Evolutionary conservation across 2,888 invertebrate species (phyloP), one percentile per base, ranked within the genome.

Genomic region (Polyommatus iphigenia): DNA sequence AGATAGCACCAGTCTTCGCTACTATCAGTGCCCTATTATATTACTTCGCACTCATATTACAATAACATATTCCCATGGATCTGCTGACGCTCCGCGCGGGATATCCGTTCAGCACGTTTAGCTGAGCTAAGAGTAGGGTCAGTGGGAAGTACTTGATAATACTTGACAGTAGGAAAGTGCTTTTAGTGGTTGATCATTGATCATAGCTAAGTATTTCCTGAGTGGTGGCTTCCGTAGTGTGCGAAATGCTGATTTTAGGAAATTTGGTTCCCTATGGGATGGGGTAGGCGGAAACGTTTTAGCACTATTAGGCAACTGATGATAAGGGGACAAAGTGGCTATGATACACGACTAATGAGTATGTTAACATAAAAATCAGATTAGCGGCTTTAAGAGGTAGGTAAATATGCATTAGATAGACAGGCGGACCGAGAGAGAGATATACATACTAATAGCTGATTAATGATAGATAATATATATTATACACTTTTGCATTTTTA

Each of bases 61-160:
- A 67, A 67, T 32, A 67, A 67, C 67, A 32, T 67, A 18, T 67
- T 67, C 67, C 32, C 67, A 67, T 67, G 67, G 67, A 15, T 67
- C 67, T 67, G 73, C 73, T 73, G 46, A 46, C 73, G 41, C 46
- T 32, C 67, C 29, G 77, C 79, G 78, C 77, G 76, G 76, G 80
- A 83, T 85, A 88, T 92, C 92, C 92, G 89, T 91, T 93, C 92
- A 80, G 80, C 79, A 82, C 78, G 29, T 67, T 83, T 83, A 80
- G 80, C 82, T 80, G 84, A 84, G 81, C 85, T 83, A 85, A 87
- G 54, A 54, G 46, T 46, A 46, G 10, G 54, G 54, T 54, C 54
- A 54, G 15, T 54, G 50, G 50, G 91, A 85, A 82, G 81, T 86
- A 85, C 82, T 85, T 84, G 78, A 77, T 77, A 79, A 85, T 85